Evolutionary conservation across 1,140 invertebrate genomes (phyloP), one percentile per base, ranked within the genome.

Genomic region (Sitobion miscanthi): DNA sequence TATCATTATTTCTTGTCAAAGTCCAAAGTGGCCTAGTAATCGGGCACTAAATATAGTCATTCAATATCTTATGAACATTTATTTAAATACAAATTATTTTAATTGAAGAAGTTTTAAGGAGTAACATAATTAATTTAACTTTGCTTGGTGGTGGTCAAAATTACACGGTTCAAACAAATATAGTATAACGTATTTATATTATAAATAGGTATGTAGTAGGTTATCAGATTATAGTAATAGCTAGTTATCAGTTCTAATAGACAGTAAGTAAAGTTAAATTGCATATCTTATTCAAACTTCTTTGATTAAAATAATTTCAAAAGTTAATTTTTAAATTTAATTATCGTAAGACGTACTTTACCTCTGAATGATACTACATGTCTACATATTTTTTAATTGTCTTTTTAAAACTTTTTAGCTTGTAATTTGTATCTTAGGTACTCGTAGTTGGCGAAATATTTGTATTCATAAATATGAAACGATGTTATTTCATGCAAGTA

Each of bases 261-360:
- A 69, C 4, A 4, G 62, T 6, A 62, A 30, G n/a, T 69, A 17
- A 69, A 69, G 30, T 69, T 69, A 69, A 69, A 69, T 69, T 69
- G 17, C 14, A n/a, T 69, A 4, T 69, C 6, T 69, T 17, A n/a
- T 4, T 69, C 62, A 62, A 69, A n/a, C 30, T n/a, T 69, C 62
- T 69, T 69, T 69, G n/a, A 69, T 69, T 69, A n/a, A 69, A 69
- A 69, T 69, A 69, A 69, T 69, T 69, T 69, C 14, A 69, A 69
- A 69, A 14, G 30, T 69, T 69, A 69, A n/a, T 69, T 69, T 69
- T 69, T n/a, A 5, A 17, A 69, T 17, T 69, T n/a, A n/a, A 69
- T 17, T 69, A 69, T 69, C 62, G 30, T 14, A n/a, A 69, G 4
- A 69, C 62, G 11, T 17, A 62, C 25, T 57, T 57, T 57, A 57